phyloP scores from a whole-genome alignment of 2,888 invertebrate species.

The Nomada hirtipes region DNA sequence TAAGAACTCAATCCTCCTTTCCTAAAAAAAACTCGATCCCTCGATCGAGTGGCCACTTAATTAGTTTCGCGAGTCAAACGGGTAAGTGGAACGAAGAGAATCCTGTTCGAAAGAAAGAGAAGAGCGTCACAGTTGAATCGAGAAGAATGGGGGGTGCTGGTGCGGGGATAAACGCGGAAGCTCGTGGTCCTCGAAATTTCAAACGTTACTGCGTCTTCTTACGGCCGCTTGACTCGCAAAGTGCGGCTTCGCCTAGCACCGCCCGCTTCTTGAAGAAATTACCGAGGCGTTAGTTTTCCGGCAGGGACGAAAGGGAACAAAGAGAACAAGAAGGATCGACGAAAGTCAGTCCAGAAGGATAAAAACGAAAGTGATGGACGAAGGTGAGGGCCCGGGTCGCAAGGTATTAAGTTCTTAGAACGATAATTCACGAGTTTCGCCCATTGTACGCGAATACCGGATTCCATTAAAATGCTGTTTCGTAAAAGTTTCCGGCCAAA shows the following conservation, averaged over 20 bases:
- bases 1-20: constrained; percentile 46
- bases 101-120: background rate
- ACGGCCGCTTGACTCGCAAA: constrained; percentile 64
- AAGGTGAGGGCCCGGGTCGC: constrained; percentile 16
- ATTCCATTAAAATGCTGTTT: constrained; percentile 43
- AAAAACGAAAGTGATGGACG: constrained; percentile 26
- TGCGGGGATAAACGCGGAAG: constrained; percentile 29
- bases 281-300: constrained; percentile 57
- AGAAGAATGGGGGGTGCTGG: constrained; percentile 37
- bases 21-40: constrained; percentile 28
- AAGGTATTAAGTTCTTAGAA: constrained; percentile 49
- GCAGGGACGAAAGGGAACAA: constrained; percentile 39
- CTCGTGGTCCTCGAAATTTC: constrained; percentile 65
- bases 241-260: constrained; percentile 64
- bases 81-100: background rate
- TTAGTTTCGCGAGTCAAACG: constrained; percentile 34
- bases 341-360: constrained; percentile 16
- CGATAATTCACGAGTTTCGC: constrained; percentile 19
- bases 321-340: constrained; percentile 28
- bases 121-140: constrained; percentile 53
- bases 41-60: constrained; percentile 54
- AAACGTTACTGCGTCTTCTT: constrained; percentile 63
- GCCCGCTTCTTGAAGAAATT: constrained; percentile 57
- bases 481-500: constrained; percentile 1
- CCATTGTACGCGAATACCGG: background rate